Base-by-base conservation (phyloP, 2,797 vertebrate genomes). In the Brachyalestes nurse region DNA sequence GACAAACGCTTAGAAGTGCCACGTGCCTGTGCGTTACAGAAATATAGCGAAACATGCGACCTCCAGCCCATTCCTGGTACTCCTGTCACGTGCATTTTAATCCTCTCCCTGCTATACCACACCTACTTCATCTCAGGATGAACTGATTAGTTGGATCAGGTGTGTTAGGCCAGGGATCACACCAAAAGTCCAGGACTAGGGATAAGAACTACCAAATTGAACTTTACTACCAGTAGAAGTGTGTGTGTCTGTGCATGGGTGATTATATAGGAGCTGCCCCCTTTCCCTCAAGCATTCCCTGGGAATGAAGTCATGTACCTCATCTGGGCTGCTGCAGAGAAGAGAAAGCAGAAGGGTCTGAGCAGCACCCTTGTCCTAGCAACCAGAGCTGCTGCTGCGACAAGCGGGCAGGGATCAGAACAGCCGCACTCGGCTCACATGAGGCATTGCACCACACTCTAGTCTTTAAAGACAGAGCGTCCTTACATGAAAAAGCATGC, bases 351-450 rank as follows among this genome's bases (percentile, higher is more conserved):
- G 70, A 74, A 49, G 72, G 74, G 66, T 58, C 79, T 67, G 12
- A 38, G 38, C n/a, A 42, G 65, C 66, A 57, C 73, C 71, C 58
- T 76, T 65, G 58, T 75, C 51, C 60, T 58, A 57, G 55, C 66
- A 67, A 69, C 80, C 74, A 75, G 74, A 79, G 73, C 85, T 86
- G 85, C 86, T 87, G 85, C 87, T 89, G 87, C 89, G 90, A 88
- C 72, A 51, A 88, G 66, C 71, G 28, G 75, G 74, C 86, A 86
- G 88, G 88, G 89, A 89, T 90, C 89, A 86, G 86, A 66, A 88
- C 66, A 34, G 83, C 65, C 72, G 57, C 65, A 53, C 77, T 79
- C 57, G 47, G 64, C 74, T 86, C 51, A 62, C 83, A 88, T 79
- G 84, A 78, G 85, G 19, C 69, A 73, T 78, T 67, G 47, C 38